Percentiles rank a stretch among this genome's conserved stretches.
Evolutionary conservation across 2,797 vertebrate species (phyloP).

Genomic region (Telmatherina bonti): DNA sequence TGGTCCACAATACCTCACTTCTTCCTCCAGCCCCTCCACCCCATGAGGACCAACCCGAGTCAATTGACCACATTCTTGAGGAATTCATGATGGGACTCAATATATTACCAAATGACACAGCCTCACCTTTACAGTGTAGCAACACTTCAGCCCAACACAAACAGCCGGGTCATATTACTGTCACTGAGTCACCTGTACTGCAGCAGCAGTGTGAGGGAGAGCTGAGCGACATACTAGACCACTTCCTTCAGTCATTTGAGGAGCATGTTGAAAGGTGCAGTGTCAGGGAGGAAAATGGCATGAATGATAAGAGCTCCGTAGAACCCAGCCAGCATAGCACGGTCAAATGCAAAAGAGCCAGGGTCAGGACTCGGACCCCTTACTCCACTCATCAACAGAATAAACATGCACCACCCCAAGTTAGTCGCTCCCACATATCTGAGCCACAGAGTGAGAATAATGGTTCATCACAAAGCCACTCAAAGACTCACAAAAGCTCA

Average conservation of each 20-base stretch:
- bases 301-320: background rate
- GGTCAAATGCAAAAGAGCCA: background rate
- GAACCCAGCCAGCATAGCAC: background rate
- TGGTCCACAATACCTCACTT: slow-evolving; percentile 47
- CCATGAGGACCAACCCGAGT: slow-evolving; percentile 46
- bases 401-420: background rate
- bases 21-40: slow-evolving; percentile 15
- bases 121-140: slow-evolving; percentile 1
- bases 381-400: background rate
- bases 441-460: background rate
- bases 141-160: background rate
- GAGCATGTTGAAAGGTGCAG: slow-evolving; percentile 37
- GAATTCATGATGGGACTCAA: slow-evolving; percentile 77
- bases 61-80: slow-evolving; percentile 73
- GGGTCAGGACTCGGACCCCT: background rate
- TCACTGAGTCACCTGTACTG: slow-evolving; percentile 5
- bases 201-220: slow-evolving; percentile 65
- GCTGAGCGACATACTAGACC: slow-evolving; percentile 73
- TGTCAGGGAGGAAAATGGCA: slow-evolving; percentile 20
- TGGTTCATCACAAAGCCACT: background rate
- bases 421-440: background rate
- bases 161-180: background rate
- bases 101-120: slow-evolving; percentile 53
- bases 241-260: slow-evolving; percentile 76
- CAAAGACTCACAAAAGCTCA: background rate